Percentiles rank a stretch among this genome's conserved stretches.
Evolutionary conservation across 2,113 vertebrate species (phyloP).

Genomic region (Sminthopsis crassicaudata): DNA sequence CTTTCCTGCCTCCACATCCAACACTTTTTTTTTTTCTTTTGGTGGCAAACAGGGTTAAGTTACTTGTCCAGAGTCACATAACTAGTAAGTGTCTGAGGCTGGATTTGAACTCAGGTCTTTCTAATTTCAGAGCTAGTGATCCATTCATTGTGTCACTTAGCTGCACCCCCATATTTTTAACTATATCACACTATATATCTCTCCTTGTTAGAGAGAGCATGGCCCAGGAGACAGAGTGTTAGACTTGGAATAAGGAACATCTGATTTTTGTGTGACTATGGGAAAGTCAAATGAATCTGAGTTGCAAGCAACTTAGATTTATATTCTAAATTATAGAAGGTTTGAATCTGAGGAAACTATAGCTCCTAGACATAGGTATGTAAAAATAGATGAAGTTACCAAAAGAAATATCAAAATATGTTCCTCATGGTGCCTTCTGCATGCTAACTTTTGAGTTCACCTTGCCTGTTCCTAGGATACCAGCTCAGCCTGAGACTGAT

Average conservation of each 20-base stretch:
- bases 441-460: background rate
- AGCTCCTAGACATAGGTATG: background rate
- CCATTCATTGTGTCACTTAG: background rate
- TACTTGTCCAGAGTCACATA: background rate
- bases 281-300: background rate
- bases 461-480: background rate
- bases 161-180: background rate
- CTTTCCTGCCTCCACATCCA: background rate
- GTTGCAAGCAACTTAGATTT: background rate
- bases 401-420: background rate
- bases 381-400: background rate
- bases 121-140: conserved; percentile 1
- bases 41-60: background rate
- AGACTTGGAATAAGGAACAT: background rate
- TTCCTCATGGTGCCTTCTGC: background rate
- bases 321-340: background rate
- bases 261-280: background rate
- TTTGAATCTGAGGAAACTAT: background rate
- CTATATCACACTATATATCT: background rate
- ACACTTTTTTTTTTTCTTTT: background rate
- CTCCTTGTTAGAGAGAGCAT: background rate
- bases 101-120: conserved; percentile 1
- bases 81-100: background rate
- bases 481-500: conserved; percentile 9
- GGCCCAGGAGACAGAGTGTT: background rate